phyloP scores from a whole-genome alignment of 2,113 vertebrate genomes.

The Perccottus glenii region DNA sequence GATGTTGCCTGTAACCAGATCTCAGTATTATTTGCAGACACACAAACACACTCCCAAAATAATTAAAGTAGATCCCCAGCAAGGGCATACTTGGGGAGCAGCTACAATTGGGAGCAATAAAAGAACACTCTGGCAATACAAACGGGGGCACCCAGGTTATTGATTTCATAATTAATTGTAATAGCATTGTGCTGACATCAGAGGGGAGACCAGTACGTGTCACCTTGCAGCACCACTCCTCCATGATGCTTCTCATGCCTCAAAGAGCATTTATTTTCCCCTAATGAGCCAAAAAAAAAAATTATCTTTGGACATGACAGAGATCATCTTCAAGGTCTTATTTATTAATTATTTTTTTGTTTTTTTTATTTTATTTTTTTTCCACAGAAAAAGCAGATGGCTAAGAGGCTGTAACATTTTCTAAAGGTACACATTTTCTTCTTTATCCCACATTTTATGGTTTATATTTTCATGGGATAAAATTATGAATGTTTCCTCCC shows the following conservation, averaged over 20 bases:
- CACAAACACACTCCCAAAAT: constrained; percentile 21
- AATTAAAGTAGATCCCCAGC: constrained; percentile 21
- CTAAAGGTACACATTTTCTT: too few species aligned
- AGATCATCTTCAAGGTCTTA: background rate
- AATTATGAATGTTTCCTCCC: constrained; percentile 43
- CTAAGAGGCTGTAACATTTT: constrained; percentile 15
- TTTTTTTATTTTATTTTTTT: too few species aligned
- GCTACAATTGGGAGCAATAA: constrained; percentile 19
- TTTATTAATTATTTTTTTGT: too few species aligned
- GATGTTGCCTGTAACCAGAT: constrained; percentile 24
- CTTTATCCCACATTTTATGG: constrained; percentile 7
- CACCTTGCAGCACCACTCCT: constrained; percentile 3
- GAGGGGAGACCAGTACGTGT: constrained; percentile 7
- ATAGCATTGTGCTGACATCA: constrained; percentile 47
- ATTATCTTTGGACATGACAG: constrained; percentile 2
- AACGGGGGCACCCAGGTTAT: constrained; percentile 46
- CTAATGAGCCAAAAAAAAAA: background rate
- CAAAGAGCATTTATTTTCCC: too few species aligned
- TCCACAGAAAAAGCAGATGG: background rate
- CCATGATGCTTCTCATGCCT: background rate
- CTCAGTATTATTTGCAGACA: constrained; percentile 16
- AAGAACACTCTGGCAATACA: constrained; percentile 32
- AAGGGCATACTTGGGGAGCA: constrained; percentile 13
- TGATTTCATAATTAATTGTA: constrained; percentile 65
- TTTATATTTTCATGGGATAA: constrained; percentile 33